Base-by-base conservation (phyloP, 1,140 invertebrate genomes). In the Drosophila sechellia region DNA sequence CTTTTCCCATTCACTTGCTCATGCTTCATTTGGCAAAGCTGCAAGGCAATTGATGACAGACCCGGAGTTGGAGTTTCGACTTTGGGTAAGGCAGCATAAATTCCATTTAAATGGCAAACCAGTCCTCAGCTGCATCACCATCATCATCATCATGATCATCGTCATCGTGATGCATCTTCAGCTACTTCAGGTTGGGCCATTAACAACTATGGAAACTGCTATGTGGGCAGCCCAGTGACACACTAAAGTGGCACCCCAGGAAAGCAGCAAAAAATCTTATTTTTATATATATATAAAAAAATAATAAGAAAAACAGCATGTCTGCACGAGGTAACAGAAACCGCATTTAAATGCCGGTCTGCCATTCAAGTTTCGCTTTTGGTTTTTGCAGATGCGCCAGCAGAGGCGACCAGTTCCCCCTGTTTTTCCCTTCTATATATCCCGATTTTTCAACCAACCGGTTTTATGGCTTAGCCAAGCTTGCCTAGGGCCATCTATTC, bases 171-270 rank as follows among this genome's bases (percentile, higher is more conserved):
- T 65, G 78, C 81, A 86, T 85, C 81, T 78, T 74, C 63, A 57
- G 78, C 66, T 68, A 59, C 61, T 34, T 70, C 42, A 40, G 55
- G 42, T 60, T 65, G 58, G 48, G 73, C 59, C 81, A 86, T 86
- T 85, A 85, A 86, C 74, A 79, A 79, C 83, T 70, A 65, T 68
- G 65, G 61, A 65, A 74, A 87, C 59, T 63, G 83, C 83, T 75
- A 77, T 86, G 83, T 86, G 83, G 74, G 83, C 81, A 86, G 75
- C 79, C 79, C 76, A 89, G 83, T 86, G 84, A 86, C 83, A 86
- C 79, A 86, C 83, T 77, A 79, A 85, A 76, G 46, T 87, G 78
- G 43, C 76, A 80, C 73, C 60, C 55, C 61, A 77, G 50, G 37
- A 66, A 68, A 60, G 42, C 15, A 57, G 39, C 37, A 53, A 40